Percentiles rank a stretch among this genome's conserved stretches.
Evolutionary conservation across 1,140 invertebrate genomes (phyloP).

Genomic region (Dendrolimus kikuchii): DNA sequence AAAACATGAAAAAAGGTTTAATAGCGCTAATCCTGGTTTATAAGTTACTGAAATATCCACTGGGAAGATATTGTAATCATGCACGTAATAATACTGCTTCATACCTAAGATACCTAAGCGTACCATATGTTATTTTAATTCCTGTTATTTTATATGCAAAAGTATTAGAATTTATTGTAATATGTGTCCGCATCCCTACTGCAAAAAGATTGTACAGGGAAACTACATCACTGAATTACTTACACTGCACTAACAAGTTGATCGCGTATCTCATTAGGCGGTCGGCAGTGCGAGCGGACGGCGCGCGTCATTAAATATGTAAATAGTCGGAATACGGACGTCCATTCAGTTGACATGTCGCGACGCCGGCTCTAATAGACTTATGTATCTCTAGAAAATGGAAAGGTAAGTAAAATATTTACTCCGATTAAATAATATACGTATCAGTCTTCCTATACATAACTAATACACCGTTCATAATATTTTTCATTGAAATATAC

Average conservation of each 20-base stretch:
- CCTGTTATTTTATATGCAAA: background rate
- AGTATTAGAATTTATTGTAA: background rate
- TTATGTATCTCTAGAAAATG: slow-evolving; percentile 28
- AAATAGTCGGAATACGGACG: slow-evolving; percentile 56
- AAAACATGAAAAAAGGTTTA: no score
- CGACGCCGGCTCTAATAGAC: slow-evolving; percentile 31
- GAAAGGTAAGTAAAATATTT: background rate
- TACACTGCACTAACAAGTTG: slow-evolving; percentile 20
- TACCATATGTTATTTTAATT: background rate
- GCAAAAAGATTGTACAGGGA: slow-evolving; percentile 1
- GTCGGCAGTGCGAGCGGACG: slow-evolving; percentile 37
- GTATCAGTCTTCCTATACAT: no score
- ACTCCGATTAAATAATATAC: background rate
- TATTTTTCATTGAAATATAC: no score
- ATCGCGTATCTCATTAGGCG: slow-evolving; percentile 57
- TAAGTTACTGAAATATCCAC: no score
- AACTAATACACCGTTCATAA: no score
- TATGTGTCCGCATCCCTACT: slow-evolving; percentile 1
- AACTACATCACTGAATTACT: background rate
- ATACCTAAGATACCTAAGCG: no score
- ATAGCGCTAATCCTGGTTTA: no score
- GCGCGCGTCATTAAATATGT: slow-evolving; percentile 63
- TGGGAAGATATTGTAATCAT: no score
- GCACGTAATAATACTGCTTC: no score
- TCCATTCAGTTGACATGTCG: slow-evolving; percentile 58